These are phyloP conservation scores for Remorina albescens DNA, from an alignment of 2,797 vertebrate genomes.

Conservation along the genomic window DNA sequence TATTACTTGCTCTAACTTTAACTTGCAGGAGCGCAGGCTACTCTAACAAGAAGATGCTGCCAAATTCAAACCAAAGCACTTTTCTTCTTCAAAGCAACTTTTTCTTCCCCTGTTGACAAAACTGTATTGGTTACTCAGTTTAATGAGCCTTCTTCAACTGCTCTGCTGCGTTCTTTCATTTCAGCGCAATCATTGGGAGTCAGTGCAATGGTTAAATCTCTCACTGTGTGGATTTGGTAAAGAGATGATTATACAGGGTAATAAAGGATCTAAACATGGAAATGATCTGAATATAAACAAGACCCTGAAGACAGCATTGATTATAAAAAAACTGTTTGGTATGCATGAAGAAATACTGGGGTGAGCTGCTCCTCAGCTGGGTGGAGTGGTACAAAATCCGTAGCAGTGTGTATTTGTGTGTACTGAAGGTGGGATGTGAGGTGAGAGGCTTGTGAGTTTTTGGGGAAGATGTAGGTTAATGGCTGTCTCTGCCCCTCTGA, in stretches of 20 bases:
- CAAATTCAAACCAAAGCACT: conserved; percentile 51
- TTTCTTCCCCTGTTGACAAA: conserved; percentile 23
- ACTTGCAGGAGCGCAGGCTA: conserved; percentile 28
- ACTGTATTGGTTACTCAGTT: conserved; percentile 19
- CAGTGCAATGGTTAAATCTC: conserved; percentile 2
- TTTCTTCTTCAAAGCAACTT: conserved; percentile 47
- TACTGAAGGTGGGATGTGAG: neutral
- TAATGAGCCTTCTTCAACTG: conserved; percentile 49
- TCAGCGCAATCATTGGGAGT: conserved; percentile 1
- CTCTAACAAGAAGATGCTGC: conserved; percentile 34
- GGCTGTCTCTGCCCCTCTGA: conserved; percentile 63
- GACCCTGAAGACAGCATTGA: conserved; percentile 11
- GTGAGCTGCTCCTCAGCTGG: conserved; percentile 6
- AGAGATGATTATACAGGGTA: neutral
- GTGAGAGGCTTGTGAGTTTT: conserved; percentile 34
- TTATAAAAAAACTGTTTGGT: conserved; percentile 18
- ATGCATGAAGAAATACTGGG: conserved; percentile 2
- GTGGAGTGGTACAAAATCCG: conserved; percentile 13
- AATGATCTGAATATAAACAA: conserved; percentile 33
- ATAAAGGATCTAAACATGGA: conserved; percentile 1
- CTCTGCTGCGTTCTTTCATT: conserved; percentile 24
- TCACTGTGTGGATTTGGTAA: conserved; percentile 14
- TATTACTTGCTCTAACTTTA: conserved; percentile 41
- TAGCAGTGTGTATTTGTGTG: conserved; percentile 2
- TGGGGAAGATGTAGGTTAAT: conserved; percentile 79